These are phyloP conservation scores for Syrista parreyssii DNA, from an alignment of 2,888 invertebrate species.

Conservation along the genomic window DNA sequence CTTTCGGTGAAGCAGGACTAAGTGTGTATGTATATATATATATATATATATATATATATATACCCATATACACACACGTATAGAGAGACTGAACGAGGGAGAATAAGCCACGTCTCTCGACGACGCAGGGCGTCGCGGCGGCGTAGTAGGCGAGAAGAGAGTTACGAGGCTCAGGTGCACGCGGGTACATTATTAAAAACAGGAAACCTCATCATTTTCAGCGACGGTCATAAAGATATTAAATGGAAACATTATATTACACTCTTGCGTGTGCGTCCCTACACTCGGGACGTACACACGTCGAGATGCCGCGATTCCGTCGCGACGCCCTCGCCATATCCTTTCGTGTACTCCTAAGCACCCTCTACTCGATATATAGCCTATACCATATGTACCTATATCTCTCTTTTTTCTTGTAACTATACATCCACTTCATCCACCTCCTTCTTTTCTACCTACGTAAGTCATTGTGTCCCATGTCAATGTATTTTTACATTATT, in stretches of 20 bases:
- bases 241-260: slow-evolving; percentile 63
- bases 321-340: slow-evolving; percentile 12
- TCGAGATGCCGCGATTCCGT: slow-evolving; percentile 1
- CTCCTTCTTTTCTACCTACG: not conserved
- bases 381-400: not conserved
- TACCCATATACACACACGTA: not conserved
- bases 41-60: not conserved
- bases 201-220: slow-evolving; percentile 63
- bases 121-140: slow-evolving; percentile 10
- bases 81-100: not conserved
- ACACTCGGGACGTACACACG: slow-evolving; percentile 3
- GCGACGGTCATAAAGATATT: slow-evolving; percentile 61
- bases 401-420: not conserved
- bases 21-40: not conserved
- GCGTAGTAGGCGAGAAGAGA: slow-evolving; percentile 39
- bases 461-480: not conserved
- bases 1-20: not conserved
- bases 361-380: not conserved
- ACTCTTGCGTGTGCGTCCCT: slow-evolving; percentile 20
- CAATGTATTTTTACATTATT: not conserved
- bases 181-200: slow-evolving; percentile 63
- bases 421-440: not conserved
- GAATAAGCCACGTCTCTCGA: slow-evolving; percentile 5
- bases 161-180: slow-evolving; percentile 63
- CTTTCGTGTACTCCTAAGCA: slow-evolving; percentile 4